Evolutionary conservation across 2,797 vertebrate genomes (phyloP), one percentile per base, ranked within the genome.

Genomic region (Protonibea diacanthus): DNA sequence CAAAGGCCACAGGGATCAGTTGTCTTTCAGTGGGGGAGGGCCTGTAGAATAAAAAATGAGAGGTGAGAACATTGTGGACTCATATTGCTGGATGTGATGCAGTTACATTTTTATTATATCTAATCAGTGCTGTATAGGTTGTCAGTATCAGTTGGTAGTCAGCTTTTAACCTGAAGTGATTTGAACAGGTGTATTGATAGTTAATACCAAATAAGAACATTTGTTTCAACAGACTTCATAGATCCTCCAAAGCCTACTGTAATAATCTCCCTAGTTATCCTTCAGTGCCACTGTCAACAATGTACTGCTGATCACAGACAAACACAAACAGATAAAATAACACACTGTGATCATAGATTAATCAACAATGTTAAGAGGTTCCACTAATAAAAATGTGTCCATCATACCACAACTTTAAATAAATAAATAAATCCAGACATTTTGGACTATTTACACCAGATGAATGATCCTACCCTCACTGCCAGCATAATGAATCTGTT

Each of bases 1-100:
- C 98, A 90, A 99, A 99, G 97, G 98, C 98, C 97, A 99, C 98
- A 21, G 98, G 98, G 93, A 99, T 99, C 89, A 99, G 98, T 91
- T 99, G 98, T 94, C 98, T 96, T 91, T 99, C 98, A 38, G 97
- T 97, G 88, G 98, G 96, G 59, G 98, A 97, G 76, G 97, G 97
- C 95, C 98, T 99, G 95, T 62, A 33, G 92, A 87, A 15, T 6
- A 88, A 88, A 95, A 94, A 3, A 2, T 9, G 51, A 55, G 27
- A 74, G 23, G 62, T 44, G n/a, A 69, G 18, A 51, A 11, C 2
- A 23, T 63, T 23, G 3, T 4, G 13, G n/a, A 40, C 6, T 25
- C 6, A 10, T 18, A 42, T 3, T 55, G 38, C 45, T 23, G 10
- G 6, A 76, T 56, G 23, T 4, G 12, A 78, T 49, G 57, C 45